Conservation (phyloP, 2,888 invertebrate genomes). For the Phania funesta region DNA sequence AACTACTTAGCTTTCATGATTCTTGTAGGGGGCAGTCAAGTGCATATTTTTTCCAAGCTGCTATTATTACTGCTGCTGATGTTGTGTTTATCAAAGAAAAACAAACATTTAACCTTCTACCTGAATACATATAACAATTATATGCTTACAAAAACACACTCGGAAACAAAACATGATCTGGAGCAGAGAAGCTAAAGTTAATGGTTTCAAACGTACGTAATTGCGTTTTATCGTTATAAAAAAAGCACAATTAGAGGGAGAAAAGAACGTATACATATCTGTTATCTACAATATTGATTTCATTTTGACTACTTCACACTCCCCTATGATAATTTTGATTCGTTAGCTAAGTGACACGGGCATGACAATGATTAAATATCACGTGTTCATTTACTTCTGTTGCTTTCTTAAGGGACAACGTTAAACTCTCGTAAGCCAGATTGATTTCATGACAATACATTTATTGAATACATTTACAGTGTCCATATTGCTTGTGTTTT, state of each 20-base stretch:
- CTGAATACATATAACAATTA: constrained; percentile 41
- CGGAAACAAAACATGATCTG: background rate
- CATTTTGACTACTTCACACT: constrained; percentile 35
- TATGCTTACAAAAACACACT: background rate
- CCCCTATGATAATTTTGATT: constrained; percentile 48
- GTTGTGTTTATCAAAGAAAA: constrained; percentile 57
- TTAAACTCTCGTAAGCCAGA: constrained; percentile 9
- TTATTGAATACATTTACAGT: background rate
- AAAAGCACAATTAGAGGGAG: background rate
- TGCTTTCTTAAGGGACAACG: too few relatives aligned
- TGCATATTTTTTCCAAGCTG: constrained; percentile 49
- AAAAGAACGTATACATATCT: constrained; percentile 38
- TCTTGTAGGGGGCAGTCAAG: too few relatives aligned
- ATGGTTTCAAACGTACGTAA: constrained; percentile 53
- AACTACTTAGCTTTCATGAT: constrained; percentile 59
- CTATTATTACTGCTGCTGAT: background rate
- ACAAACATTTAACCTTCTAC: constrained; percentile 57
- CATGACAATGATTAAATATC: constrained; percentile 68
- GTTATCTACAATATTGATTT: constrained; percentile 66
- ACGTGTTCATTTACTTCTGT: constrained; percentile 56
- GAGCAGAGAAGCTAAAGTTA: constrained; percentile 34
- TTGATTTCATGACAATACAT: background rate
- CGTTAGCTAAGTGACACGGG: constrained; percentile 60
- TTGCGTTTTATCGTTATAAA: constrained; percentile 55
- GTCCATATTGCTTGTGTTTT: constrained; percentile 47